A percentile compares a stretch with the other conserved stretches of the same genome.
Evolutionary conservation across 2,797 vertebrate species (phyloP).

Genomic region (Amniataba percoides): DNA sequence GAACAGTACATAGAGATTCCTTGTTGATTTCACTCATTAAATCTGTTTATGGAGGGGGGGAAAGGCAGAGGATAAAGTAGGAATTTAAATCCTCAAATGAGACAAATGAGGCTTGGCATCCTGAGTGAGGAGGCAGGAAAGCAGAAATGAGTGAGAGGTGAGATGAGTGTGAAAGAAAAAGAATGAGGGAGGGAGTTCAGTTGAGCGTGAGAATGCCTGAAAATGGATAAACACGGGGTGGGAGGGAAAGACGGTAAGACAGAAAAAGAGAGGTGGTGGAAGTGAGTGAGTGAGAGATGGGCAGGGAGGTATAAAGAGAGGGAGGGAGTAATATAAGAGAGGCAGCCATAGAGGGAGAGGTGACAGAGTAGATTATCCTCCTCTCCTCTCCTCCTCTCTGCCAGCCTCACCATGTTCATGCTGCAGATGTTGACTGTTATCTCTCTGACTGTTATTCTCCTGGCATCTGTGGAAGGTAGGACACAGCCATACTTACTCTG

Average conservation of each 20-base stretch:
- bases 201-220: slow-evolving; percentile 72
- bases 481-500: slow-evolving; percentile 63
- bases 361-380: slow-evolving; percentile 85
- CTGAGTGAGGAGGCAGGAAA: slow-evolving; percentile 49
- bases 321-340: slow-evolving; percentile 86
- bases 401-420: slow-evolving; percentile 86
- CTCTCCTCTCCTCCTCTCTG: slow-evolving; percentile 75
- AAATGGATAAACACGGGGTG: slow-evolving; percentile 75
- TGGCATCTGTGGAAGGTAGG: slow-evolving; percentile 88
- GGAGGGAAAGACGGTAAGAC: slow-evolving; percentile 74
- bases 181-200: slow-evolving; percentile 67
- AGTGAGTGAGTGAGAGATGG: slow-evolving; percentile 81
- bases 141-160: slow-evolving; percentile 64
- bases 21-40: slow-evolving; percentile 25
- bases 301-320: slow-evolving; percentile 85
- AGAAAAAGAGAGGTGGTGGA: slow-evolving; percentile 77
- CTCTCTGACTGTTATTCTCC: slow-evolving; percentile 82
- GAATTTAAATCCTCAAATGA: slow-evolving; percentile 64
- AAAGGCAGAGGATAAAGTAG: slow-evolving; percentile 41
- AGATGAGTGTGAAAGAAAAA: slow-evolving; percentile 68
- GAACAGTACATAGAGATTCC: slow-evolving; percentile 18
- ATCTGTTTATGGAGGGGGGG: slow-evolving; percentile 34
- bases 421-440: slow-evolving; percentile 86
- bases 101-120: slow-evolving; percentile 64
- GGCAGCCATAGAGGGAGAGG: slow-evolving; percentile 85